Evolutionary conservation across 2,113 vertebrate species (phyloP), one percentile per base, ranked within the genome.

Genomic region (Etheostoma cragini): DNA sequence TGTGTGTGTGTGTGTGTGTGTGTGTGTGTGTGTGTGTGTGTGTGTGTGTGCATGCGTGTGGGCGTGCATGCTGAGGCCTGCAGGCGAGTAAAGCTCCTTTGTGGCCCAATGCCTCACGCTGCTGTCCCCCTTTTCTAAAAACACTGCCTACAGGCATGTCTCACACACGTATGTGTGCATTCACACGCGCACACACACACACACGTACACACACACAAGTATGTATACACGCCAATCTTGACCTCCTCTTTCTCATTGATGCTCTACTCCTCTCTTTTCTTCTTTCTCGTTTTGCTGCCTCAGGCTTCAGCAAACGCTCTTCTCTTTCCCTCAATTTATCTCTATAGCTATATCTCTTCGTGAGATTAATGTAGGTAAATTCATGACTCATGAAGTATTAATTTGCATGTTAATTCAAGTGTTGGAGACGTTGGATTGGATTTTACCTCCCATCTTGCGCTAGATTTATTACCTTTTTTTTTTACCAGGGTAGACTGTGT

Each of bases 71-170:
- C 16, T 52, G 65, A 61, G 84, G 80, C 86, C 90, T 91, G 74
- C 67, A 90, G 86, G 86, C 89, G 86, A 89, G 57, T 66, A 85
- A 78, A 80, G 78, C 89, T 90, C 88, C 90, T 87, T 83, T 87
- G 87, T 91, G 90, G 85, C 82, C 75, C 46, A 58, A 72, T 82
- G 88, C 76, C 86, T 87, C 83, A 89, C 62, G 80, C 88, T 87
- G 86, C 84, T 90, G 91, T 90, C 86, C 85, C 80, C 78, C 50
- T 92, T 90, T 84, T 88, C 67, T 82, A 85, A 91, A 91, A 93
- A 90, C 80, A 92, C 82, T 91, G 82, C 90, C 82, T 66, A 57
- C 56, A 80, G 92, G 80, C 83, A 87, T 76, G 63, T 83, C 84
- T 77, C 52, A 72, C 78, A 84, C 67, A 81, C 49, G 12, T 64